phyloP scores from a whole-genome alignment of 2,888 invertebrate genomes.

The Callimorpha dominula region DNA sequence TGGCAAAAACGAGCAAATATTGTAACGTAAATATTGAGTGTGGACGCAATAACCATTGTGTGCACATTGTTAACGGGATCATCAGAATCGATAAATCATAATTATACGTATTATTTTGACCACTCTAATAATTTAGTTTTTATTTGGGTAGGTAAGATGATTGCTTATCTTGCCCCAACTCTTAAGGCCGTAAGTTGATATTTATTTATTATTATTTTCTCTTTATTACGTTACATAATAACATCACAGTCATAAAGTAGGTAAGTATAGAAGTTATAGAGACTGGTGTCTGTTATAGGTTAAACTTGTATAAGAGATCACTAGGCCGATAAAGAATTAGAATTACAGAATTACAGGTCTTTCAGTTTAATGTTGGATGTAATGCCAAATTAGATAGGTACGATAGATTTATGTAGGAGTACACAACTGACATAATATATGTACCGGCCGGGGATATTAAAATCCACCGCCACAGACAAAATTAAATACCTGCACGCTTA shows the following conservation, averaged over 20 bases:
- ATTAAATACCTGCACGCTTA: slow-evolving; percentile 15
- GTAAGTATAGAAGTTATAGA: too few species aligned
- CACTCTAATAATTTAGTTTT: neutral
- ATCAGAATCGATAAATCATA: slow-evolving; percentile 7
- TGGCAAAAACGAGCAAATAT: slow-evolving; percentile 24
- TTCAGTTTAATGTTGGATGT: too few species aligned
- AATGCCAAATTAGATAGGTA: too few species aligned
- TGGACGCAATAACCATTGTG: slow-evolving; percentile 10
- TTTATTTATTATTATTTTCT: too few species aligned
- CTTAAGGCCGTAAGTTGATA: neutral
- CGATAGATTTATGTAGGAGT: too few species aligned
- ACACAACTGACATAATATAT: too few species aligned
- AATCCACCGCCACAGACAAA: slow-evolving; percentile 3
- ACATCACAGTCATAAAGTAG: too few species aligned
- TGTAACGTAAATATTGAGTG: slow-evolving; percentile 24
- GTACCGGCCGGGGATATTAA: neutral
- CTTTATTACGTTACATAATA: too few species aligned
- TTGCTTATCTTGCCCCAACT: neutral
- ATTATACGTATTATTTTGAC: neutral
- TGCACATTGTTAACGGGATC: slow-evolving; percentile 8
- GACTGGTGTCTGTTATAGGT: too few species aligned
- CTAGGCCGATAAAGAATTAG: too few species aligned
- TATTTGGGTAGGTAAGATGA: neutral
- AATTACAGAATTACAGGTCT: too few species aligned
- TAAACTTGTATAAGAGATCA: too few species aligned